Evolutionary conservation across 2,113 vertebrate genomes (phyloP), one percentile per base, ranked within the genome.

Genomic region (Theristicus caerulescens): DNA sequence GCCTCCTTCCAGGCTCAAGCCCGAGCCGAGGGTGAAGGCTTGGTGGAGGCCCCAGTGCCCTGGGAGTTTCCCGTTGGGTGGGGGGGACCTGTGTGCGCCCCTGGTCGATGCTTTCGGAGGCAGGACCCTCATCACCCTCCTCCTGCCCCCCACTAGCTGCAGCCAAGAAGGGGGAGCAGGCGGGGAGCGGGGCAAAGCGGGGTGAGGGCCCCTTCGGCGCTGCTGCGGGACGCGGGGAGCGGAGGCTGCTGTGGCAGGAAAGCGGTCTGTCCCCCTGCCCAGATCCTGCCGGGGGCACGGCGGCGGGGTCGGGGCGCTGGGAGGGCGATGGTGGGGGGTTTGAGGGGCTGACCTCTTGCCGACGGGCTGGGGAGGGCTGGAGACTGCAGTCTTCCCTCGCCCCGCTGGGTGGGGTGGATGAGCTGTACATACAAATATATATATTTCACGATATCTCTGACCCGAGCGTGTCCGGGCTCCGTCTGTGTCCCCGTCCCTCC

Each of bases 341-440:
- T 17, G 38, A 29, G 66, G 46, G 78, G 34, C 44, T 83, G 52
- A 11, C 11, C 38, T 32, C 26, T 36, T 9, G 17, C 36, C 4
- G 29, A 38, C 1, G 78, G 49, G 47, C 58, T 19, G 67, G 55
- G 52, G 57, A 18, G 58, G 70, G 65, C n/a, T 2, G 16, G 17
- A 40, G 42, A 0, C n/a, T 74, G 61, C 73, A 88, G 78, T 89
- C 40, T 72, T 21, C 36, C 70, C 74, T 90, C 4, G 13, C 40
- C 86, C 64, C 51, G 12, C 8, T 9, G 65, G 83, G 55, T 55
- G 40, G 73, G 66, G 79, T 40, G 66, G 61, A 46, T 29, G 79
- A 96, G 77, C 81, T 95, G 91, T 95, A 83, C 38, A 86, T 86
- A 74, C 14, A 86, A 49, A 51, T 36, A 54, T 21, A 59, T 32